Evolutionary conservation across 1,140 invertebrate species (phyloP).

Genomic region (Trachymyrmex septentrionalis): DNA sequence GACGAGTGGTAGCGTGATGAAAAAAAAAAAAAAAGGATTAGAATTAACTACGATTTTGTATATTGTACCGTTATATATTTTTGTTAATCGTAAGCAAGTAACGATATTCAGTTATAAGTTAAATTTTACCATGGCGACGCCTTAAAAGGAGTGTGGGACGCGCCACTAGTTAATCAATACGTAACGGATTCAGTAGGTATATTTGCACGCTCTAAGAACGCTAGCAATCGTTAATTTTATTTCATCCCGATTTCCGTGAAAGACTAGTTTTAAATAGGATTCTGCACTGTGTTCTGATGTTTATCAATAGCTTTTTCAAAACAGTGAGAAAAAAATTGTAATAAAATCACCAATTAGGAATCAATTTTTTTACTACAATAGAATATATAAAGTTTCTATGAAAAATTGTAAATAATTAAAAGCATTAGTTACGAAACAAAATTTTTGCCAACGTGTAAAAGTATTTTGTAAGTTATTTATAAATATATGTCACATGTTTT

Average conservation of each 20-base stretch:
- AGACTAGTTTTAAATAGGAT: slow-evolving; percentile 18
- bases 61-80: slow-evolving; percentile 7
- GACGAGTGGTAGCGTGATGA: too few species aligned
- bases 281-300: background rate
- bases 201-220: slow-evolving; percentile 36
- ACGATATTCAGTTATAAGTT: background rate
- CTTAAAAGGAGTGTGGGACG: slow-evolving; percentile 39
- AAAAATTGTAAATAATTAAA: background rate
- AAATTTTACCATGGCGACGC: slow-evolving; percentile 23
- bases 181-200: slow-evolving; percentile 14
- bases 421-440: background rate
- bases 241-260: slow-evolving; percentile 43
- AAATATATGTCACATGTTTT: background rate
- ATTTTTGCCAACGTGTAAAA: background rate
- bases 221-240: slow-evolving; percentile 43
- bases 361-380: background rate
- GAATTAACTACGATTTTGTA: slow-evolving; percentile 38
- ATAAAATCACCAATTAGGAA: background rate
- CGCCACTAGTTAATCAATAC: slow-evolving; percentile 59
- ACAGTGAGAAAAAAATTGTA: background rate
- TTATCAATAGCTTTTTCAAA: slow-evolving; percentile 13
- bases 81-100: slow-evolving; percentile 2
- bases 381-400: background rate
- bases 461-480: background rate
- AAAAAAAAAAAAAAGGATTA: slow-evolving; percentile 39